Conservation (phyloP, 2,888 invertebrate species). For the Drosophila mimica region DNA sequence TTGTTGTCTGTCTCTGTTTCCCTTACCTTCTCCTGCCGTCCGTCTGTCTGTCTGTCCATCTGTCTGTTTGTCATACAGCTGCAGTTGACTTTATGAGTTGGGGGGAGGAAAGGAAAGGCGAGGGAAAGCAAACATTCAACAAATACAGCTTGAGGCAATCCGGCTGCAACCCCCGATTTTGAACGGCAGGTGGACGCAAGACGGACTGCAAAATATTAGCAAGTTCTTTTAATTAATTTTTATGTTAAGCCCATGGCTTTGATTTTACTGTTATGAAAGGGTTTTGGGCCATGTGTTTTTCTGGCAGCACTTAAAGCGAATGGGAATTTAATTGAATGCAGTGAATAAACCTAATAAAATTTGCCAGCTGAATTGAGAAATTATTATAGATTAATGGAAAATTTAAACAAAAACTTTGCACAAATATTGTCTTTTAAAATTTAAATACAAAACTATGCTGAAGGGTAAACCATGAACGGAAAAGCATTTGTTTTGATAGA, state of each 20-base stretch:
- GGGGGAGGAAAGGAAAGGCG: slow-evolving; percentile 1
- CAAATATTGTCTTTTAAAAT: not conserved
- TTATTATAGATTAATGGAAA: not conserved
- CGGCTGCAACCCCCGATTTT: slow-evolving; percentile 13
- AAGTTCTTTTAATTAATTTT: slow-evolving; percentile 65
- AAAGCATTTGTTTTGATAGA: not conserved
- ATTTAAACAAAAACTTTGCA: not conserved
- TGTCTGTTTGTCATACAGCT: slow-evolving; percentile 65
- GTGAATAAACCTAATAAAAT: not conserved
- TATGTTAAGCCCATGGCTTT: slow-evolving; percentile 42
- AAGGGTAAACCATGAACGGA: not conserved
- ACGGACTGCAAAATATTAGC: slow-evolving; percentile 42
- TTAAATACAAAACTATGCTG: not conserved
- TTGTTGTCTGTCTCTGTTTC: slow-evolving; percentile 22
- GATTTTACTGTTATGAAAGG: slow-evolving; percentile 17
- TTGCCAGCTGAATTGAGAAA: not conserved
- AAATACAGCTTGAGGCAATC: slow-evolving; percentile 53
- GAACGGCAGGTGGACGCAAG: not conserved
- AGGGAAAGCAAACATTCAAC: slow-evolving; percentile 36
- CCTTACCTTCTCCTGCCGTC: not conserved
- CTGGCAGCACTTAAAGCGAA: slow-evolving; percentile 16
- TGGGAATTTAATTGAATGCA: slow-evolving; percentile 3
- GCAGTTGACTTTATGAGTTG: slow-evolving; percentile 56
- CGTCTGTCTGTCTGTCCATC: slow-evolving; percentile 2
- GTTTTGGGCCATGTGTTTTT: not conserved